Evolutionary conservation across 2,888 invertebrate species (phyloP).

Genomic region (Eupithecia exiguata): DNA sequence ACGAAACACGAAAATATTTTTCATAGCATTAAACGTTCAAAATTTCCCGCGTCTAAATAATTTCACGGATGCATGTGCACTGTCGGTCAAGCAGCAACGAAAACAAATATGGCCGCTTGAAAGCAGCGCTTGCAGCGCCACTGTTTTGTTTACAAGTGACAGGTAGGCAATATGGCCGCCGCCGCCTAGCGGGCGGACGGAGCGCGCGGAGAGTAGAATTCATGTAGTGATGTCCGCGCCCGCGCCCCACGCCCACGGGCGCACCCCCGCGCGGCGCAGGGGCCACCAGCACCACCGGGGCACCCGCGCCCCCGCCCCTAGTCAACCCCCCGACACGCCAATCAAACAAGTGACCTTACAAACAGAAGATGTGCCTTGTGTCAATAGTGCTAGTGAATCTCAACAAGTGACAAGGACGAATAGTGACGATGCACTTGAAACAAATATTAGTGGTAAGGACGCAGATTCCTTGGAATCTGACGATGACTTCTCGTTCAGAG

Average conservation of each 20-base stretch:
- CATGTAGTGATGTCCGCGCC: conserved; percentile 82
- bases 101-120: conserved; percentile 70
- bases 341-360: conserved; percentile 80
- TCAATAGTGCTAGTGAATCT: conserved; percentile 84
- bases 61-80: conserved; percentile 43
- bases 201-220: conserved; percentile 64
- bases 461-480: conserved; percentile 71
- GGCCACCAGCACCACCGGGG: conserved; percentile 90
- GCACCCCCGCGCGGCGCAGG: conserved; percentile 86
- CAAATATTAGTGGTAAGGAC: conserved; percentile 65
- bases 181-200: conserved; percentile 79
- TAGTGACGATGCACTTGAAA: conserved; percentile 82
- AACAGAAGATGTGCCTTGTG: conserved; percentile 82
- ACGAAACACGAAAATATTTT: not conserved
- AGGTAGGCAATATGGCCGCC: conserved; percentile 85
- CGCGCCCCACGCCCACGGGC: conserved; percentile 84
- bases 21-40: conserved; percentile 34
- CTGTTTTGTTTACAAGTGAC: conserved; percentile 54
- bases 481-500: conserved; percentile 75
- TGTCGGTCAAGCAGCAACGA: conserved; percentile 73
- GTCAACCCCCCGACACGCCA: conserved; percentile 60
- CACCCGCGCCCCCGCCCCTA: conserved; percentile 82
- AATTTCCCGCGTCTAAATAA: conserved; percentile 57
- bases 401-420: conserved; percentile 82
- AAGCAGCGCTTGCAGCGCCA: conserved; percentile 72